phyloP scores from a whole-genome alignment of 2,113 vertebrate genomes.

The Polyodon spathula region DNA sequence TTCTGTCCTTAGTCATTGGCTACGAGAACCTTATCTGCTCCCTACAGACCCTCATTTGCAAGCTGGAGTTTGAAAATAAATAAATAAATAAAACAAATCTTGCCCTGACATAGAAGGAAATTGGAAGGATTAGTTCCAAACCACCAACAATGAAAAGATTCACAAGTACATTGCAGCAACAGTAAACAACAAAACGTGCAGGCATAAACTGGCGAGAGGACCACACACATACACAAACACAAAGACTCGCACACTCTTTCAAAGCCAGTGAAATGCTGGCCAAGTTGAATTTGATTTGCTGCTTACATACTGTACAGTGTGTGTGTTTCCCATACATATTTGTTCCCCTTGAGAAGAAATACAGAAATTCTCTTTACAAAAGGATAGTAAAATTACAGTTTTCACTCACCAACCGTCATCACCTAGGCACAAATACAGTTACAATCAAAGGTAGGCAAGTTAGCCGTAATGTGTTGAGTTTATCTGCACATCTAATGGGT shows the following conservation, averaged over 20 bases:
- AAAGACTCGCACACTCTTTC: no score
- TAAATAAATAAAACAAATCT: slow-evolving; percentile 54
- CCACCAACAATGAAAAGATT: slow-evolving; percentile 56
- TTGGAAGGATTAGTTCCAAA: slow-evolving; percentile 62
- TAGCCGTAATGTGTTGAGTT: no score
- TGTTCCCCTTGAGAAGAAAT: no score
- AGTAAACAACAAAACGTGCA: slow-evolving; percentile 44
- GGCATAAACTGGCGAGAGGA: slow-evolving; percentile 21
- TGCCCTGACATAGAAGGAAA: slow-evolving; percentile 9
- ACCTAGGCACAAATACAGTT: no score
- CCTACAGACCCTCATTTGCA: slow-evolving; percentile 59
- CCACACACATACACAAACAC: slow-evolving; percentile 9
- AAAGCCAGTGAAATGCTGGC: neutral
- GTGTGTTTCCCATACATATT: no score
- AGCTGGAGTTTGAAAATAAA: slow-evolving; percentile 33
- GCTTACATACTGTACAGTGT: neutral
- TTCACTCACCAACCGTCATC: no score
- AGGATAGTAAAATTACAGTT: no score
- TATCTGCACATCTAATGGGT: no score
- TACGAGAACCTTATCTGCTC: slow-evolving; percentile 48
- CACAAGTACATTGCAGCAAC: slow-evolving; percentile 41
- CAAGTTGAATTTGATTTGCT: slow-evolving; percentile 1
- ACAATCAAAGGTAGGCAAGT: no score
- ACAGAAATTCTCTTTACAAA: no score
- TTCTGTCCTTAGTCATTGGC: slow-evolving; percentile 24